Conservation (phyloP, 2,888 invertebrate species). For the Operophtera brumata region DNA sequence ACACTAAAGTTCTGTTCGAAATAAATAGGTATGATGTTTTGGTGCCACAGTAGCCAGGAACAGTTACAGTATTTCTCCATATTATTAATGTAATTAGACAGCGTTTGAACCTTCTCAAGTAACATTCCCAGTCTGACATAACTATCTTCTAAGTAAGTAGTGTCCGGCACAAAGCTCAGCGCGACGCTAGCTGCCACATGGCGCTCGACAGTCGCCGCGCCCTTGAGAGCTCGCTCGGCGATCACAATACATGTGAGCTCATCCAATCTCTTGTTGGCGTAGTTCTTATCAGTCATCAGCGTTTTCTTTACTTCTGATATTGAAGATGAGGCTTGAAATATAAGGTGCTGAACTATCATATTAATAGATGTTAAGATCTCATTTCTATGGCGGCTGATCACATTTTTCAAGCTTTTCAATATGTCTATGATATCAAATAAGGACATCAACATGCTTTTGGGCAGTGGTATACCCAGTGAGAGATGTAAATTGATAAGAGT, state of each 20-base stretch:
- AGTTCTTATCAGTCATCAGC: conserved; percentile 82
- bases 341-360: conserved; percentile 89
- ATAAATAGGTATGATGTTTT: conserved; percentile 87
- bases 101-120: conserved; percentile 83
- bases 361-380: conserved; percentile 86
- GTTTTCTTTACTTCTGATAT: conserved; percentile 85
- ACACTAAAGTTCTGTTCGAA: conserved; percentile 86
- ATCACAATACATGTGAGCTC: conserved; percentile 88
- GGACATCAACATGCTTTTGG: conserved; percentile 86
- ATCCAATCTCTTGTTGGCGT: conserved; percentile 84
- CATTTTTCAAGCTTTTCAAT: conserved; percentile 87
- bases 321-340: conserved; percentile 86
- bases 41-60: conserved; percentile 91
- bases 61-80: conserved; percentile 85
- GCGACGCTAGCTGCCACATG: conserved; percentile 84
- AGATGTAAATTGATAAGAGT: conserved; percentile 85
- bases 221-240: conserved; percentile 84
- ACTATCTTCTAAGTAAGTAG: conserved; percentile 82
- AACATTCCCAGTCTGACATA: conserved; percentile 81
- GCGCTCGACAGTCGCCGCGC: conserved; percentile 83
- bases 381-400: conserved; percentile 84
- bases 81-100: conserved; percentile 81
- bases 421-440: conserved; percentile 91
- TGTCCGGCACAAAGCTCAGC: conserved; percentile 83
- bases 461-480: conserved; percentile 87